phyloP scores from a whole-genome alignment of 2,888 invertebrate species.

The Clepsis dumicolana region DNA sequence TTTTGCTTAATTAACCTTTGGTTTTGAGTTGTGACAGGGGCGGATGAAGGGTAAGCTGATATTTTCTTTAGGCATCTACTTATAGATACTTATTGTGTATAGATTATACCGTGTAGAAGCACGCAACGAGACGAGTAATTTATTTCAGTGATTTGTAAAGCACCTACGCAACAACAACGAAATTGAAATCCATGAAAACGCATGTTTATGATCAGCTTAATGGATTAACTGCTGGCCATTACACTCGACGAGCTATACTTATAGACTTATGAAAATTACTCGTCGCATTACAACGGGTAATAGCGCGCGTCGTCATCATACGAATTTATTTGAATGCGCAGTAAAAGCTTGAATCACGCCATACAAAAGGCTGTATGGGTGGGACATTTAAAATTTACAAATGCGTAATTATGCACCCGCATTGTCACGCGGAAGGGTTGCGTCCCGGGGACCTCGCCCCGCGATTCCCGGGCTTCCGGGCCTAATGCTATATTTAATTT shows the following conservation, averaged over 20 bases:
- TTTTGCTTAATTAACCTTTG: constrained; percentile 86
- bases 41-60: constrained; percentile 54
- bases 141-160: not conserved
- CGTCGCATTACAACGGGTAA: constrained; percentile 67
- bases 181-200: constrained; percentile 19
- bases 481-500: constrained; percentile 87
- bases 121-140: not conserved
- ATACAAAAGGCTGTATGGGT: constrained; percentile 83
- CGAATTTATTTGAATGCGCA: constrained; percentile 74
- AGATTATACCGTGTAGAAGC: not conserved
- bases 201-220: constrained; percentile 30
- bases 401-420: constrained; percentile 87
- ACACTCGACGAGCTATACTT: constrained; percentile 27
- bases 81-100: not conserved
- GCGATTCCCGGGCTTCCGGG: constrained; percentile 78
- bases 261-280: constrained; percentile 66
- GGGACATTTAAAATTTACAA: constrained; percentile 86
- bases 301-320: constrained; percentile 72
- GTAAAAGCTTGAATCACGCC: constrained; percentile 83
- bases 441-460: constrained; percentile 59
- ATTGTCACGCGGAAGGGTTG: constrained; percentile 84
- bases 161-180: not conserved
- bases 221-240: constrained; percentile 16
- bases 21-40: constrained; percentile 69
- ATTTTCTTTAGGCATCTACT: constrained; percentile 49